phyloP scores from a whole-genome alignment of 2,888 invertebrate genomes.

The Argynnis bischoffii region DNA sequence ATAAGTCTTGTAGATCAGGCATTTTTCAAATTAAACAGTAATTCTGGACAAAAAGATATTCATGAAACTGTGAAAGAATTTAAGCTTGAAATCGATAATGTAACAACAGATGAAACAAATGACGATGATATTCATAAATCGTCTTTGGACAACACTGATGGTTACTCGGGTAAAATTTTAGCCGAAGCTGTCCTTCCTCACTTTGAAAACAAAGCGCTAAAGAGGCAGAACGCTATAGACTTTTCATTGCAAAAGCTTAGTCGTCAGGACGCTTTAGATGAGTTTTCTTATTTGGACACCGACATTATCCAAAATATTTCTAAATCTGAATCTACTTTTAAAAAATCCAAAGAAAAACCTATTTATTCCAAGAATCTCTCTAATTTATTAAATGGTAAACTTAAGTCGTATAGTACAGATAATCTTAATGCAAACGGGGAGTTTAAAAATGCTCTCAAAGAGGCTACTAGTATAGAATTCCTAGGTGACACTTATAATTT shows the following conservation, averaged over 20 bases:
- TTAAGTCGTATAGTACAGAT: slow-evolving; percentile 72
- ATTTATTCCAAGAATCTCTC: slow-evolving; percentile 60
- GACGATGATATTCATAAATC: slow-evolving; percentile 53
- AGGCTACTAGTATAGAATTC: slow-evolving; percentile 72
- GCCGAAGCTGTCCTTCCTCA: slow-evolving; percentile 51
- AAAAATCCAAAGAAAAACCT: slow-evolving; percentile 51
- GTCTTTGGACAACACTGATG: slow-evolving; percentile 43
- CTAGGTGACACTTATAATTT: slow-evolving; percentile 49
- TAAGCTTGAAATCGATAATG: slow-evolving; percentile 61
- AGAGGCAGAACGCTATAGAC: slow-evolving; percentile 67
- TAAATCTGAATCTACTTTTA: slow-evolving; percentile 52
- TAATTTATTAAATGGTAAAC: slow-evolving; percentile 69
- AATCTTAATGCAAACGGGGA: slow-evolving; percentile 58
- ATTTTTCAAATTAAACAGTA: slow-evolving; percentile 58
- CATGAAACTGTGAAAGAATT: slow-evolving; percentile 43
- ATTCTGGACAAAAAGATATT: slow-evolving; percentile 44
- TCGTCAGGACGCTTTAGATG: slow-evolving; percentile 53
- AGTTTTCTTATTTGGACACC: slow-evolving; percentile 44
- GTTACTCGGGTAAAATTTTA: slow-evolving; percentile 41
- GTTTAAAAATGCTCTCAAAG: slow-evolving; percentile 62
- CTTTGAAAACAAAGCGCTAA: slow-evolving; percentile 56
- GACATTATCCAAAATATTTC: slow-evolving; percentile 30
- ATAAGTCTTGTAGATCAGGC: slow-evolving; percentile 66
- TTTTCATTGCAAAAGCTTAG: slow-evolving; percentile 47
- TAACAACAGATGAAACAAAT: slow-evolving; percentile 67